Evolutionary conservation across 2,113 vertebrate species (phyloP).

Genomic region (Phoenicopterus ruber): DNA sequence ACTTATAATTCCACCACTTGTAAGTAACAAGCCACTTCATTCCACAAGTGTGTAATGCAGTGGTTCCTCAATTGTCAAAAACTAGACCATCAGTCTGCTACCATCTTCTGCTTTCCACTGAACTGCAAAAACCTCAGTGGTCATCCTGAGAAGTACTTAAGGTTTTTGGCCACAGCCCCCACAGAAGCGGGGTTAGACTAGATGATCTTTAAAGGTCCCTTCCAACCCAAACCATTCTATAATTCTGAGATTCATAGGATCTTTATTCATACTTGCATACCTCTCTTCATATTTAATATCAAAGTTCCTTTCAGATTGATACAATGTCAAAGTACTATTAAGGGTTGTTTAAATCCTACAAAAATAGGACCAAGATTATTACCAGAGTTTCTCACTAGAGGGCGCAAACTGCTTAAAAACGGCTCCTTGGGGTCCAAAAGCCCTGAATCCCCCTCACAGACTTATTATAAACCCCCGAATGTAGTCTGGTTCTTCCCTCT

Average conservation of each 20-base stretch:
- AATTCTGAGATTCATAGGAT: not conserved
- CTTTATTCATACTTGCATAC: not conserved
- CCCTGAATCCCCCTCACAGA: accelerated
- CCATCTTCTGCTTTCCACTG: not conserved
- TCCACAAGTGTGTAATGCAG: not conserved
- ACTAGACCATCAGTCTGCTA: not conserved
- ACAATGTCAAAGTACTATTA: not conserved
- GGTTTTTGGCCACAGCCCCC: not conserved
- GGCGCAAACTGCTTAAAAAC: not conserved
- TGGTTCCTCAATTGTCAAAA: not conserved
- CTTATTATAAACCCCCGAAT: accelerated
- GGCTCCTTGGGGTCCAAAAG: not conserved
- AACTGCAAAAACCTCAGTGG: not conserved
- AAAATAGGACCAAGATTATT: not conserved
- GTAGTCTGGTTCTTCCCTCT: not conserved
- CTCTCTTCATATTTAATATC: not conserved
- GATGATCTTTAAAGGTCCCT: not conserved
- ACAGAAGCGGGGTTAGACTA: not conserved
- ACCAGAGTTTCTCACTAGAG: not conserved
- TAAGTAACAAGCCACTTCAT: not conserved
- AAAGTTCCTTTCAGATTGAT: not conserved
- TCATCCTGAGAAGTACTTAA: not conserved
- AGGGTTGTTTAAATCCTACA: not conserved
- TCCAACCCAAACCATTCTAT: not conserved
- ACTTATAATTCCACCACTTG: not conserved